Evolutionary conservation across 2,888 invertebrate species (phyloP), one percentile per base, ranked within the genome.

Genomic region (Stictocephala bisonia): DNA sequence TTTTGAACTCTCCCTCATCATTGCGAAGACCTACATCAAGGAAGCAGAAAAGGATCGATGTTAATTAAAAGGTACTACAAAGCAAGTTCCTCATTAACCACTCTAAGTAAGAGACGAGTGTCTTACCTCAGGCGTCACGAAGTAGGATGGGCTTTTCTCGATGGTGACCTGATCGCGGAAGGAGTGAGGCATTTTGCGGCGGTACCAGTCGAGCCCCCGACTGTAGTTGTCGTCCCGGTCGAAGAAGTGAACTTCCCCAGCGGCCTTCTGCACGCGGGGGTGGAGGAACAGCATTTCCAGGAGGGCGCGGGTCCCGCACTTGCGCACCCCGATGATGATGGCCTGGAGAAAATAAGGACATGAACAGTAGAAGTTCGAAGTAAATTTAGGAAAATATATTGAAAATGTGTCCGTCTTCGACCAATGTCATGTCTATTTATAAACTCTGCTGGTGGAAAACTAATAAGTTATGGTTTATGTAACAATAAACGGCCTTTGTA

Each of bases 71-170:
- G n/a, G n/a, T n/a, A n/a, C n/a, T n/a, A n/a, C n/a, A n/a, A n/a
- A n/a, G n/a, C n/a, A n/a, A n/a, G n/a, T n/a, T n/a, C n/a, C n/a
- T n/a, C n/a, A n/a, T n/a, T n/a, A n/a, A n/a, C n/a, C n/a, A n/a
- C n/a, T n/a, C n/a, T n/a, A n/a, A n/a, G n/a, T n/a, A n/a, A n/a
- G n/a, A n/a, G n/a, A n/a, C n/a, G n/a, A n/a, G n/a, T n/a, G n/a
- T 82, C 88, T 88, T 84, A 96, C 97, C 89, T 95, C 93, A 13
- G 95, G 93, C 71, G 96, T 96, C 53, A 97, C 95, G 86, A 99
- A 99, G 85, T 99, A 99, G 81, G 96, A 96, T 3, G 99, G 99
- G 80, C 96, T 97, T 85, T 99, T 99, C 85, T 99, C 99, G 80
- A 97, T 94, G 71, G 97, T 97, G 79, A 97, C 92, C 85, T 97